Evolutionary conservation across 2,888 invertebrate genomes (phyloP).

Genomic region (Atethmia centrago): DNA sequence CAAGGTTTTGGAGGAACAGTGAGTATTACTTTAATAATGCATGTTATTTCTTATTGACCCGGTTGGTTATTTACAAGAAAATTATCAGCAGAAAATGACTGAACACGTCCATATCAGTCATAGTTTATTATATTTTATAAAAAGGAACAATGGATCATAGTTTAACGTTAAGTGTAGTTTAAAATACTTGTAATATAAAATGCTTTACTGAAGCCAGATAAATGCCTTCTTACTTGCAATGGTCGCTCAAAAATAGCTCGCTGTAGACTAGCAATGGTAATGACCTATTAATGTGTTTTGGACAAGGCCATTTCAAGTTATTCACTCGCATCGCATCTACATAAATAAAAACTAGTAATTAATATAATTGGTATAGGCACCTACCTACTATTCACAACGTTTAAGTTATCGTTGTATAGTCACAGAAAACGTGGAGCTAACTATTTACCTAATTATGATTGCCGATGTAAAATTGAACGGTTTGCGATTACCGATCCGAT

Average conservation of each 20-base stretch:
- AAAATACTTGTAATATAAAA: not conserved
- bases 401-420: not conserved
- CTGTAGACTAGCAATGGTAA: constrained; percentile 45
- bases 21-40: constrained; percentile 76
- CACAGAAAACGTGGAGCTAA: not conserved
- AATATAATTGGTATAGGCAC: constrained; percentile 15
- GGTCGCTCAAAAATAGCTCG: constrained; percentile 34
- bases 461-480: not conserved
- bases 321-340: constrained; percentile 48
- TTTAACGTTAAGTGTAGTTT: constrained; percentile 5
- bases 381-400: too few relatives aligned
- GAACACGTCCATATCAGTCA: not conserved
- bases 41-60: not conserved
- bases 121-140: not conserved
- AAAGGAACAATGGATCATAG: constrained; percentile 11
- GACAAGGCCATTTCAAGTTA: constrained; percentile 61
- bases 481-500: not conserved
- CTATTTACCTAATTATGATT: not conserved
- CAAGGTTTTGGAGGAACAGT: constrained; percentile 92
- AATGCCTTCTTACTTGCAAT: constrained; percentile 25
- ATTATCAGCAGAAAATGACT: constrained; percentile 7
- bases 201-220: constrained; percentile 12
- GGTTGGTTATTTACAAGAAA: not conserved
- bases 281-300: constrained; percentile 60
- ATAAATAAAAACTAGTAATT: constrained; percentile 29